Evolutionary conservation across 53 echinoderm and acorn worm species (phyloP).

Genomic region (Arbacia lixula): DNA sequence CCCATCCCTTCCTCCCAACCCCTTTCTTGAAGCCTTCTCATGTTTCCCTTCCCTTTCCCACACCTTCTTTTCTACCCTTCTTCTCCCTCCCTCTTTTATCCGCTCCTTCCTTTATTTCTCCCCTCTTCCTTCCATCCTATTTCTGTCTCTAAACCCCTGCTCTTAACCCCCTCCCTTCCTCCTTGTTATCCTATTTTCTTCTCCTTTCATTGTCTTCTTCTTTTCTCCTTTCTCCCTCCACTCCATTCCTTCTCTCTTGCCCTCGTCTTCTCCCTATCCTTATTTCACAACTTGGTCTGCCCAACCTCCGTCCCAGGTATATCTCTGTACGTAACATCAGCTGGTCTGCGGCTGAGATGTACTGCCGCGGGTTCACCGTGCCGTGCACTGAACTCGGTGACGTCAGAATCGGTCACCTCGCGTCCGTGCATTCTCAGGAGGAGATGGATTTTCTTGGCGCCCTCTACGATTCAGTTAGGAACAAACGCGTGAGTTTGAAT

Average conservation of each 20-base stretch:
- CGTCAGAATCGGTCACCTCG: background rate
- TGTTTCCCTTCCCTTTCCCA: background rate
- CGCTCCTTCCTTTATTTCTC: background rate
- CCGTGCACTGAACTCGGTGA: background rate
- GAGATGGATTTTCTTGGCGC: background rate
- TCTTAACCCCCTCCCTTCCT: background rate
- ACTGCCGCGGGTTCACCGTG: conserved; percentile 8
- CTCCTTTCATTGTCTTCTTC: background rate
- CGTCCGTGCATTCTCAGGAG: background rate
- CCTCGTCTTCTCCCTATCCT: background rate
- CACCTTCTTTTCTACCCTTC: background rate
- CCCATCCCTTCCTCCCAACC: background rate
- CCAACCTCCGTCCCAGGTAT: background rate
- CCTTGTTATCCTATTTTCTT: background rate
- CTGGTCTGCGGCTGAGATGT: background rate
- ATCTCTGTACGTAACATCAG: background rate
- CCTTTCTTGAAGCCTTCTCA: background rate
- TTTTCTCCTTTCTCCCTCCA: background rate
- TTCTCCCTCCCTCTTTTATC: background rate
- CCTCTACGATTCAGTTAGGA: too few relatives aligned
- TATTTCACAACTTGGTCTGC: background rate
- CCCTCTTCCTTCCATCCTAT: background rate
- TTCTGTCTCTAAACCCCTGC: background rate
- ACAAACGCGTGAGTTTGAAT: too few relatives aligned
- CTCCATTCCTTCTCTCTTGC: too few relatives aligned